Conservation (phyloP, 2,888 invertebrate genomes). For the Nemapogon koenigi region DNA sequence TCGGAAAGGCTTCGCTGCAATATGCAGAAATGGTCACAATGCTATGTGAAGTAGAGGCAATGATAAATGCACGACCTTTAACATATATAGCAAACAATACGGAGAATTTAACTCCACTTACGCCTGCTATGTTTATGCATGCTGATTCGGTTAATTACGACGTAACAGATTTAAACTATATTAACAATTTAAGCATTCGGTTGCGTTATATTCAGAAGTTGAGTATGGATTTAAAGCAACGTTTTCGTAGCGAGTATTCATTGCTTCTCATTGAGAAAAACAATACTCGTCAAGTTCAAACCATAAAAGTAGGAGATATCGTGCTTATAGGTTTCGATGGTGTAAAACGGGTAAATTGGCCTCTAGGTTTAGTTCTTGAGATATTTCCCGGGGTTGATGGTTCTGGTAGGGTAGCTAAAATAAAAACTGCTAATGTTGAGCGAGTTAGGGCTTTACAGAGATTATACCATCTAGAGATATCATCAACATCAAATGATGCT, state of each 20-base stretch:
- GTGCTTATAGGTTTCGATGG: not conserved
- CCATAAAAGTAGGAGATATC: not conserved
- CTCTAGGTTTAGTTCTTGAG: not conserved
- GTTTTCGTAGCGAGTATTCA: not conserved
- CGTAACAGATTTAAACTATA: not conserved
- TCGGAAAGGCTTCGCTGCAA: not conserved
- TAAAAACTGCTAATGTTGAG: not conserved
- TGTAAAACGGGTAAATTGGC: not conserved
- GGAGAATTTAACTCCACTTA: not conserved
- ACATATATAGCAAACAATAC: not conserved
- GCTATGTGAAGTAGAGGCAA: slow-evolving; percentile 5
- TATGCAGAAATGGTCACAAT: not conserved
- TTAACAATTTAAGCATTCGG: not conserved
- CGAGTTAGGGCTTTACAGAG: not conserved
- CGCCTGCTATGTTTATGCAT: not conserved
- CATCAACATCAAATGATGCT: too few species aligned
- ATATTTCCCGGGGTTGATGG: not conserved
- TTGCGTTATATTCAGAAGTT: not conserved
- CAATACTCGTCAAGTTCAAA: too few species aligned
- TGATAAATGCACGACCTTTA: slow-evolving; percentile 2
- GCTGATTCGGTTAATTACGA: not conserved
- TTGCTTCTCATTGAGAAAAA: not conserved
- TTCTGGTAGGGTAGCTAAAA: not conserved
- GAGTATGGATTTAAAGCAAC: not conserved
- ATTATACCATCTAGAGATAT: not conserved